Evolutionary conservation across 2,888 invertebrate genomes (phyloP).

Genomic region (Drosophila tripunctata): DNA sequence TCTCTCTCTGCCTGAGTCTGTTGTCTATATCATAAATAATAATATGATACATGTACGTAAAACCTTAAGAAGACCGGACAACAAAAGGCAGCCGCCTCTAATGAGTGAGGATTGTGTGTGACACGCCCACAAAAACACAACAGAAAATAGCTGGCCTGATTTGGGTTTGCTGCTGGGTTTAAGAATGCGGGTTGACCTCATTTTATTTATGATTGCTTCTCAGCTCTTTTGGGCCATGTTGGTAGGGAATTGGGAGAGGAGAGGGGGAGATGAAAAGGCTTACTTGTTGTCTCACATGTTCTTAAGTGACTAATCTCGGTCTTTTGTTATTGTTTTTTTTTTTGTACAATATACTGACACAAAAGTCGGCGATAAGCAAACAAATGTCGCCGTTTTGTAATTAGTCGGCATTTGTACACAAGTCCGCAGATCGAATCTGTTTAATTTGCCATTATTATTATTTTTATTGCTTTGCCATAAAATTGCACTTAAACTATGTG

Average conservation of each 20-base stretch:
- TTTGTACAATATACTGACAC: too few species aligned
- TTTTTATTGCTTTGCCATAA: slow-evolving; percentile 45
- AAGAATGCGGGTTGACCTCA: slow-evolving; percentile 48
- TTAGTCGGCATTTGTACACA: slow-evolving; percentile 56
- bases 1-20: not conserved
- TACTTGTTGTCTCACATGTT: slow-evolving; percentile 12
- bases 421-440: slow-evolving; percentile 62
- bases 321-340: slow-evolving; percentile 13
- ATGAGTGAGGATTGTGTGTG: slow-evolving; percentile 39
- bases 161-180: slow-evolving; percentile 17
- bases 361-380: too few species aligned
- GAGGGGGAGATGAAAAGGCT: not conserved
- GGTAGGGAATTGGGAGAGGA: not conserved
- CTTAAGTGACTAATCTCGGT: slow-evolving; percentile 45
- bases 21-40: slow-evolving; percentile 32
- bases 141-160: slow-evolving; percentile 27
- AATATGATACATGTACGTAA: slow-evolving; percentile 4
- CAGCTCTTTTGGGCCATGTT: not conserved
- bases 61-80: too few species aligned
- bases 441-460: slow-evolving; percentile 56
- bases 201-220: slow-evolving; percentile 10
- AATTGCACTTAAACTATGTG: slow-evolving; percentile 38
- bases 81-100: slow-evolving; percentile 43
- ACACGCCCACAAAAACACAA: slow-evolving; percentile 31
- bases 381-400: slow-evolving; percentile 25